A percentile compares a stretch with the other conserved stretches of the same genome.
Conservation (phyloP, 2,797 vertebrate species). For the Harpagifer antarcticus region DNA sequence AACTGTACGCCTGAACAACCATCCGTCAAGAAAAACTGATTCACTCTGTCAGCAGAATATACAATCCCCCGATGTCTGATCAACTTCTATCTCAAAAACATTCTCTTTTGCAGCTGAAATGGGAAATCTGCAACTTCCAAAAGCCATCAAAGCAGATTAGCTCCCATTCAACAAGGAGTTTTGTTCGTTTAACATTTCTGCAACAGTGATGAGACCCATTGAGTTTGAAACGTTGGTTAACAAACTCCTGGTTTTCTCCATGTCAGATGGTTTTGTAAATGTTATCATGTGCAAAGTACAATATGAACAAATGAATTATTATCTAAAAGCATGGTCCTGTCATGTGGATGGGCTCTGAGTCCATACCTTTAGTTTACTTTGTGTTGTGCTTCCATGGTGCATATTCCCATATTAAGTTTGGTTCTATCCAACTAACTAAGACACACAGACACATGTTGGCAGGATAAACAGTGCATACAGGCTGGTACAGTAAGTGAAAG, state of each 20-base stretch:
- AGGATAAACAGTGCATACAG: background rate
- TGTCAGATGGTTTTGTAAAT: background rate
- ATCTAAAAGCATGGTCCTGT: background rate
- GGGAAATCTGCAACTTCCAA: conserved; percentile 20
- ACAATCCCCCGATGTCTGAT: background rate
- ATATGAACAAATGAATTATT: background rate
- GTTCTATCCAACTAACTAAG: background rate
- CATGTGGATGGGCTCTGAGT: background rate
- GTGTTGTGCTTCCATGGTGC: background rate
- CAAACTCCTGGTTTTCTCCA: background rate
- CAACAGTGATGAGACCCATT: background rate
- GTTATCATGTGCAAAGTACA: background rate
- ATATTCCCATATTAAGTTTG: background rate
- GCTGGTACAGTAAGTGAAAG: background rate
- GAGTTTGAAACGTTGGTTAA: conserved; percentile 11
- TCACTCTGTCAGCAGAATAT: background rate
- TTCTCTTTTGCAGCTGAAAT: conserved; percentile 13
- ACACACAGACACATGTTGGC: background rate
- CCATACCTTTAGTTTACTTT: background rate
- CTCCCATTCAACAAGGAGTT: background rate
- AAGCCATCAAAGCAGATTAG: background rate
- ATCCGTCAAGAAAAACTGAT: conserved; percentile 65
- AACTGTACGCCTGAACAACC: conserved; percentile 77
- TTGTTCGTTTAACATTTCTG: background rate
- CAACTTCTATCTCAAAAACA: conserved; percentile 14